Percentiles rank a stretch among this genome's conserved stretches.
phyloP scores from a whole-genome alignment of 2,888 invertebrate genomes.

The Polietes domitor region DNA sequence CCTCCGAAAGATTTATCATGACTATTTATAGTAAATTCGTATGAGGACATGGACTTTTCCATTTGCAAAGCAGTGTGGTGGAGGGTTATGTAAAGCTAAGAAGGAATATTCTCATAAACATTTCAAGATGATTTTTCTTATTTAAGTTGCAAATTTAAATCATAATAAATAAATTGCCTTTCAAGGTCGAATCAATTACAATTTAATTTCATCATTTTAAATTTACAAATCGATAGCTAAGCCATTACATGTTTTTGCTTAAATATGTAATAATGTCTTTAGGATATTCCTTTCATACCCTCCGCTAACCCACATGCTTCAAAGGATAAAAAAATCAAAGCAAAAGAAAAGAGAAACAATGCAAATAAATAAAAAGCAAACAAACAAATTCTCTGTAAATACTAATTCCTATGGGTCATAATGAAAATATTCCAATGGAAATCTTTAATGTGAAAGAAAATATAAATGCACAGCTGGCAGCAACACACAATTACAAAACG shows the following conservation, averaged over 20 bases:
- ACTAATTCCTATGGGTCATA: conserved; percentile 30
- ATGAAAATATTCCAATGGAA: conserved; percentile 17
- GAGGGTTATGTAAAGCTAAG: too few relatives aligned
- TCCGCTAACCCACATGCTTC: neutral
- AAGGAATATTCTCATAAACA: too few relatives aligned
- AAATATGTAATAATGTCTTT: neutral
- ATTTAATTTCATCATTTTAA: neutral
- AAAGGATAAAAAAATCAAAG: neutral
- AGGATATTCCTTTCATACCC: neutral
- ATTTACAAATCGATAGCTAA: neutral
- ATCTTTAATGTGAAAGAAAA: neutral
- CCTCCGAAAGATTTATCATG: neutral
- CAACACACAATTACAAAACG: too few relatives aligned
- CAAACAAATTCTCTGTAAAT: neutral
- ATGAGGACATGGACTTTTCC: too few relatives aligned
- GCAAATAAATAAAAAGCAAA: neutral
- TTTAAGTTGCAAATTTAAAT: too few relatives aligned
- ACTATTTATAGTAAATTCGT: too few relatives aligned
- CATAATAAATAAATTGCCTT: too few relatives aligned
- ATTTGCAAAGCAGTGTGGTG: too few relatives aligned
- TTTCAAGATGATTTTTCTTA: too few relatives aligned
- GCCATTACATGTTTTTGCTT: neutral
- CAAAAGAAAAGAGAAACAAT: neutral
- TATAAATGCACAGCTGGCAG: too few relatives aligned
- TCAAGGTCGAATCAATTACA: too few relatives aligned